A percentile compares a stretch with the other conserved stretches of the same genome.
These are phyloP conservation scores for Pithys albifrons DNA, from an alignment of 2,113 vertebrate species.

Conservation along the genomic window DNA sequence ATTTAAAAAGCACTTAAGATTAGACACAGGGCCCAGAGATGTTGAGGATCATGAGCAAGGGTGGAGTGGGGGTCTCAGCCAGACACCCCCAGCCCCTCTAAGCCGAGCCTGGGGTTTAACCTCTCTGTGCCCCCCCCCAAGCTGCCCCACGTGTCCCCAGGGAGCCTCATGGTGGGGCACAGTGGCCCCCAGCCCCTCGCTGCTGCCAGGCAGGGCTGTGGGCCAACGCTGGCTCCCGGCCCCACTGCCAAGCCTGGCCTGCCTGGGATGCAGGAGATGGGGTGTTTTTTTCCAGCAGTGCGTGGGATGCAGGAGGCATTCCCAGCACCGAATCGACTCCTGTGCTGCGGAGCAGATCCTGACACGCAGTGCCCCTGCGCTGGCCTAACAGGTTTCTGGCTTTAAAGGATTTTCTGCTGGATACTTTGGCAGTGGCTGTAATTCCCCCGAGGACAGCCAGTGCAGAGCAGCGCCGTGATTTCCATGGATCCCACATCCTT, in stretches of 20 bases:
- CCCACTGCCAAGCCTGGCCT: not conserved
- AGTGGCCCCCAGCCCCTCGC: not conserved
- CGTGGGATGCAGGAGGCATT: not conserved
- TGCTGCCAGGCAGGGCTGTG: not conserved
- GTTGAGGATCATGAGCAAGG: not conserved
- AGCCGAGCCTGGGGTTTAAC: not conserved
- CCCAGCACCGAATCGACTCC: not conserved
- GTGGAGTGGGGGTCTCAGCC: not conserved
- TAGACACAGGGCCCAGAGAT: not conserved
- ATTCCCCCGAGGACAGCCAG: not conserved
- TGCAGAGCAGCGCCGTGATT: accelerated
- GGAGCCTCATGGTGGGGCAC: accelerated
- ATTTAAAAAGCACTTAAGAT: not conserved
- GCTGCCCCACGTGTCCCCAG: accelerated
- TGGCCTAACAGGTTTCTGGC: slow-evolving; percentile 13
- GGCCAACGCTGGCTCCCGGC: not conserved
- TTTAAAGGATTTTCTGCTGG: not conserved
- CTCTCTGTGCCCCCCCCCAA: not conserved
- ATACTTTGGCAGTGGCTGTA: not conserved
- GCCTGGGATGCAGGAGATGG: not conserved
- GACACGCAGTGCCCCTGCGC: not conserved
- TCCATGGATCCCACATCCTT: not conserved
- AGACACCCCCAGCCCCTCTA: not conserved
- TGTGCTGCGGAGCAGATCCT: not conserved
- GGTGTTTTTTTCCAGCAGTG: not conserved